Percentiles rank a stretch among this genome's conserved stretches.
phyloP scores from a whole-genome alignment of 1,140 invertebrate genomes.

The Rhyacophila brunnea region DNA sequence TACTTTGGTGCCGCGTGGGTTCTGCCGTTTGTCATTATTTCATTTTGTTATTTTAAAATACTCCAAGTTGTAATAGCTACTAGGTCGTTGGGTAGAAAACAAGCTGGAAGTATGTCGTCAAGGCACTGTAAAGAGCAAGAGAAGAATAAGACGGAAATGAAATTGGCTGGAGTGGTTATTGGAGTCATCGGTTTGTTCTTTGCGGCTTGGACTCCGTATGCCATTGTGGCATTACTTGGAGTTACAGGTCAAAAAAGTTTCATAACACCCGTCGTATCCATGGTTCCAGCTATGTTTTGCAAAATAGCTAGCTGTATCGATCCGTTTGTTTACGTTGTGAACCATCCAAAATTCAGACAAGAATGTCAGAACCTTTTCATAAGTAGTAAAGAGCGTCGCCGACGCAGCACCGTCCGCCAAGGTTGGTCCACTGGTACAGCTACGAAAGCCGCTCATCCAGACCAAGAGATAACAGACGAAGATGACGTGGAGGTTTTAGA shows the following conservation, averaged over 20 bases:
- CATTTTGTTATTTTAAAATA: slow-evolving; percentile 70
- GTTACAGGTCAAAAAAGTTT: slow-evolving; percentile 62
- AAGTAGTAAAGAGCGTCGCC: slow-evolving; percentile 44
- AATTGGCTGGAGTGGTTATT: slow-evolving; percentile 65
- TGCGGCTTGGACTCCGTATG: slow-evolving; percentile 75
- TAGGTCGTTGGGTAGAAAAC: slow-evolving; percentile 43
- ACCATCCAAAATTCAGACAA: slow-evolving; percentile 66
- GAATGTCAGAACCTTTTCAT: slow-evolving; percentile 54
- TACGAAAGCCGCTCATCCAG: slow-evolving; percentile 38
- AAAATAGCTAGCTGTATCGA: slow-evolving; percentile 73
- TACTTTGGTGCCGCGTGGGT: slow-evolving; percentile 70
- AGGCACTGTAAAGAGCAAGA: slow-evolving; percentile 61
- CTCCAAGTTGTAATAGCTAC: slow-evolving; percentile 60
- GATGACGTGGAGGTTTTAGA: slow-evolving; percentile 50
- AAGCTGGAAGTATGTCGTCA: slow-evolving; percentile 46
- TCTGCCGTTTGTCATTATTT: slow-evolving; percentile 66
- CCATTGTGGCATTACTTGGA: slow-evolving; percentile 69
- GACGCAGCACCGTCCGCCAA: slow-evolving; percentile 44
- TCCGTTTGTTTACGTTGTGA: slow-evolving; percentile 72
- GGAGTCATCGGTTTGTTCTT: slow-evolving; percentile 70
- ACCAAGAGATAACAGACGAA: slow-evolving; percentile 45
- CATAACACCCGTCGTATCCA: slow-evolving; percentile 66
- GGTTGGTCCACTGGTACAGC: slow-evolving; percentile 39
- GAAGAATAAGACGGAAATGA: slow-evolving; percentile 65
- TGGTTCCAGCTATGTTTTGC: slow-evolving; percentile 75